Percentiles rank a stretch among this genome's conserved stretches.
These are phyloP conservation scores for Gavialis gangeticus DNA, from an alignment of 2,113 vertebrate genomes.

Conservation along the genomic window DNA sequence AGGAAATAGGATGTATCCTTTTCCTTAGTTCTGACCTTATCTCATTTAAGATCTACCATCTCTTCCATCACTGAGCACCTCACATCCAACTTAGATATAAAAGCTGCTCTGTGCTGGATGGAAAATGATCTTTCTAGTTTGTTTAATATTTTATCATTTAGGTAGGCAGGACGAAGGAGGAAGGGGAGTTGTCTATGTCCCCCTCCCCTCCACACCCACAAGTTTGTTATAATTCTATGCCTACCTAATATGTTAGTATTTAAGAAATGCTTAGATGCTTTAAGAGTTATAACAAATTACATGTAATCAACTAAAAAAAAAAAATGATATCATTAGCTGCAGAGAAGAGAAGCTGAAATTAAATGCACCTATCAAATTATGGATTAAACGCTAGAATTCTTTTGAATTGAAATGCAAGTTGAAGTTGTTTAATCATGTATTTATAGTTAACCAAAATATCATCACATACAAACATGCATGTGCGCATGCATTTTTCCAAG, in stretches of 20 bases:
- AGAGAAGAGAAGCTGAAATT: neutral
- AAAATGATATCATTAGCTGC: neutral
- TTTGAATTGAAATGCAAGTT: neutral
- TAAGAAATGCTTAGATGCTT: neutral
- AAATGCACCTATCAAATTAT: neutral
- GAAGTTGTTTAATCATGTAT: neutral
- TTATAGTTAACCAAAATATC: neutral
- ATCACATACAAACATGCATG: neutral
- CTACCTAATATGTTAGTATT: neutral
- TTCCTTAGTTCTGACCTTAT: too few relatives aligned
- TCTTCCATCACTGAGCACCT: too few relatives aligned
- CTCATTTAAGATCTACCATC: too few relatives aligned
- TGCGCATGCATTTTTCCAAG: neutral
- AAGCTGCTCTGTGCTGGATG: neutral
- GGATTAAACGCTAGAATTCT: neutral
- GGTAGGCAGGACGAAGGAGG: too few relatives aligned
- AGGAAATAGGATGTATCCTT: too few relatives aligned
- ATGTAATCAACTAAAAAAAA: neutral
- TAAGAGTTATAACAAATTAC: neutral
- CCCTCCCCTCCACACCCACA: too few relatives aligned
- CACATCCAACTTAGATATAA: neutral
- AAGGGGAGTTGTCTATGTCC: too few relatives aligned
- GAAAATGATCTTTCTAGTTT: neutral
- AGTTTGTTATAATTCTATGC: neutral
- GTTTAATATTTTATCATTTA: neutral